Evolutionary conservation across 2,888 invertebrate species (phyloP).

Genomic region (Agriopis aurantiaria): DNA sequence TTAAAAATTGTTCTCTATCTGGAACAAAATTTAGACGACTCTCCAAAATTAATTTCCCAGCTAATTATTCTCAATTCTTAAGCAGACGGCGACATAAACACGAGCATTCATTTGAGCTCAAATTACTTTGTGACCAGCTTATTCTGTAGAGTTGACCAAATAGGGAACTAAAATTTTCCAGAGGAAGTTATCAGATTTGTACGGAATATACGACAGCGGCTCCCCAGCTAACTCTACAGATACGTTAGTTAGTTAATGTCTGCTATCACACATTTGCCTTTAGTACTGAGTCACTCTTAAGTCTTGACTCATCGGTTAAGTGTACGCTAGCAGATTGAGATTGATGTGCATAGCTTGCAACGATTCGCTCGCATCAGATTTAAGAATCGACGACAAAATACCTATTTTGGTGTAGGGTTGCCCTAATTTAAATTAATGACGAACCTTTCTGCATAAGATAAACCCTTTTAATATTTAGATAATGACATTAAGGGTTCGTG

Average conservation of each 20-base stretch:
- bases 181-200: not conserved
- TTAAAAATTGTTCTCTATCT: not conserved
- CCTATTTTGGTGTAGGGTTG: slow-evolving; percentile 32
- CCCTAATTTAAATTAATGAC: not conserved
- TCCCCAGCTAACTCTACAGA: not conserved
- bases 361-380: slow-evolving; percentile 30
- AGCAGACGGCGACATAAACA: slow-evolving; percentile 3
- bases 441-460: not conserved
- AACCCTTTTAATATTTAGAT: not conserved
- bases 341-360: slow-evolving; percentile 59
- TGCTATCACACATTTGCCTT: slow-evolving; percentile 15
- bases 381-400: slow-evolving; percentile 43
- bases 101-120: not conserved
- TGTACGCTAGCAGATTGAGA: slow-evolving; percentile 71
- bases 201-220: not conserved
- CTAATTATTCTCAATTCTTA: slow-evolving; percentile 8
- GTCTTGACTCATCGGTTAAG: slow-evolving; percentile 59
- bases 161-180: not conserved
- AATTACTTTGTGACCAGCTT: not conserved
- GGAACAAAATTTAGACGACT: not conserved
- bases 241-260: not conserved
- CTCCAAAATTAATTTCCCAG: slow-evolving; percentile 3
- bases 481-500: not conserved
- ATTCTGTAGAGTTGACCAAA: not conserved
- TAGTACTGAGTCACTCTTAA: slow-evolving; percentile 52